Evolutionary conservation across 2,888 invertebrate species (phyloP), one percentile per base, ranked within the genome.

Genomic region (Thymelicus lineola): DNA sequence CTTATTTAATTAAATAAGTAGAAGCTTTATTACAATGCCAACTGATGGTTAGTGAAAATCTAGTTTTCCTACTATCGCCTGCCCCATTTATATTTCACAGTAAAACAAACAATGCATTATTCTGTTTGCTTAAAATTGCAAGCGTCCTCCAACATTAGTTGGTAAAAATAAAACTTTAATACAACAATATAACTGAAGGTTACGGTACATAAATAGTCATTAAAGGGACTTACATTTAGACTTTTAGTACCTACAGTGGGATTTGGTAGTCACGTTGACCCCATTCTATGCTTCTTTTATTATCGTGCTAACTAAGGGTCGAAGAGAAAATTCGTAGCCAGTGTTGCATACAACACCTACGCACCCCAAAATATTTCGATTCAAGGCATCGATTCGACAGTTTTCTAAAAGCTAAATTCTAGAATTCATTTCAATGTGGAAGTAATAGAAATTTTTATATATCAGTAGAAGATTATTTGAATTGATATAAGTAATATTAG

Each of bases 151-250:
- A 9, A 17, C 15, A 50, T 7, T 7, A 12, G 15, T 17, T 50
- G 9, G 48, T 50, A 50, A 50, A 50, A 50, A 17, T 17, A 50
- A 50, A 50, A 50, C 48, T 50, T 15, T 15, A 15, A 50, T 50
- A 17, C 48, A 50, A 3, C 17, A 50, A 12, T 45, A 45, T 28
- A 28, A 10, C 15, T 50, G 48, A 6, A 17, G 6, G 48, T 50
- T 50, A 50, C 48, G 48, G 12, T 15, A 50, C 48, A 50, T 50
- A 50, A 50, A 50, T 50, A 17, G 6, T 50, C 48, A 50, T 50
- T 50, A 50, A 15, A 50, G 15, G 17, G 48, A 50, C 17, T 50
- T 50, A 15, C 48, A 50, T 17, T 50, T 50, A 50, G 17, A 17
- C 48, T 50, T 17, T 50, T 50, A 50, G 42, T 42, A 42, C 12